A percentile compares a stretch with the other conserved stretches of the same genome.
phyloP scores from a whole-genome alignment of 2,113 vertebrate genomes.

The Hirundichthys speculiger region DNA sequence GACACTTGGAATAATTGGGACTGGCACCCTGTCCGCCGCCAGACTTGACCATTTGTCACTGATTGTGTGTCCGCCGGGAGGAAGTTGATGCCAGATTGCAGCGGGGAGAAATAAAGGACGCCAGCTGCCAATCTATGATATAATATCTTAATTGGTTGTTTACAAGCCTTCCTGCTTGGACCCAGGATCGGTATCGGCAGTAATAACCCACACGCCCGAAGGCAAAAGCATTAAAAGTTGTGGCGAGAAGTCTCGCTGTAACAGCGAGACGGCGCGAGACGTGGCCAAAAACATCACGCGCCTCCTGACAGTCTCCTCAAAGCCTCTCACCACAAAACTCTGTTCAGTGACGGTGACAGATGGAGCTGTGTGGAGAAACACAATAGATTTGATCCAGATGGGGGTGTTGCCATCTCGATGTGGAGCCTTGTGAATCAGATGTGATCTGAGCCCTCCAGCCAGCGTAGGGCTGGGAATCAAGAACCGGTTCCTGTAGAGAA shows the following conservation, averaged over 20 bases:
- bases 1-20: slow-evolving; percentile 13
- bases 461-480: no score
- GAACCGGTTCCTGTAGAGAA: no score
- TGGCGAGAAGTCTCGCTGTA: neutral
- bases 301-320: slow-evolving; percentile 3
- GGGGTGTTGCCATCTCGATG: neutral
- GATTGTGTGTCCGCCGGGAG: slow-evolving; percentile 10
- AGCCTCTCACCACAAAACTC: slow-evolving; percentile 3
- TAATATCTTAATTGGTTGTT: slow-evolving; percentile 23
- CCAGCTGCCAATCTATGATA: slow-evolving; percentile 3
- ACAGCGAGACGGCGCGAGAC: neutral
- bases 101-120: slow-evolving; percentile 11
- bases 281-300: slow-evolving; percentile 1
- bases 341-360: slow-evolving; percentile 1
- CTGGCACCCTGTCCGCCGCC: slow-evolving; percentile 4
- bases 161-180: neutral
- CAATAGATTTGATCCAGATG: neutral
- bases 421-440: neutral
- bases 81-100: slow-evolving; percentile 19
- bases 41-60: slow-evolving; percentile 32
- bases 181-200: neutral
- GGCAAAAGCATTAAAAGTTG: neutral
- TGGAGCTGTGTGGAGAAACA: neutral
- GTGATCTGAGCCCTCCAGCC: neutral
- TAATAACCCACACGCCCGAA: neutral